These are phyloP conservation scores for Parascotia fuliginaria DNA, from an alignment of 2,888 invertebrate species.

Conservation along the genomic window DNA sequence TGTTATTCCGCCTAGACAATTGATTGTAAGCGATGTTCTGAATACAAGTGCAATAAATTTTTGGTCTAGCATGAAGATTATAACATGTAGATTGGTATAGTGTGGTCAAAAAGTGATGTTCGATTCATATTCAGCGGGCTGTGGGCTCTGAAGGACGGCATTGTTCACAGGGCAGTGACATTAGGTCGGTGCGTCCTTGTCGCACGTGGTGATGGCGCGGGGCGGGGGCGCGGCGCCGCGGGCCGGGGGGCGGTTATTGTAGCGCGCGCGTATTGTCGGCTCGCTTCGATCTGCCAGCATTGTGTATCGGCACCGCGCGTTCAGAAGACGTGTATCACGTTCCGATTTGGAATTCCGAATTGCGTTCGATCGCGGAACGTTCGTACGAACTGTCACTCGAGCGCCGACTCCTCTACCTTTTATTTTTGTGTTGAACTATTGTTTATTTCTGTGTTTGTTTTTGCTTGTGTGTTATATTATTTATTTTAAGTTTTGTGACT, in stretches of 20 bases:
- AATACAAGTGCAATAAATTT: slow-evolving; percentile 57
- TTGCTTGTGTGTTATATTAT: slow-evolving; percentile 33
- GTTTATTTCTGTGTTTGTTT: slow-evolving; percentile 58
- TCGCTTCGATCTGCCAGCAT: slow-evolving; percentile 84
- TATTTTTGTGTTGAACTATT: slow-evolving; percentile 65
- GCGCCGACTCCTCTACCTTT: slow-evolving; percentile 55
- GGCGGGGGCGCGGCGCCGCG: slow-evolving; percentile 70
- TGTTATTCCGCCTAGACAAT: slow-evolving; percentile 83
- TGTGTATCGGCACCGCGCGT: slow-evolving; percentile 77
- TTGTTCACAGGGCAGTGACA: slow-evolving; percentile 85
- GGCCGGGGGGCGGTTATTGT: slow-evolving; percentile 82
- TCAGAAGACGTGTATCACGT: slow-evolving; percentile 68
- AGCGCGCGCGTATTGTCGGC: slow-evolving; percentile 85
- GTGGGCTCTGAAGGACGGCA: slow-evolving; percentile 71
- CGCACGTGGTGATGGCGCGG: slow-evolving; percentile 68
- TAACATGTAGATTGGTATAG: slow-evolving; percentile 12
- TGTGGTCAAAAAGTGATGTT: slow-evolving; percentile 43
- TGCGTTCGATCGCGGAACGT: slow-evolving; percentile 68
- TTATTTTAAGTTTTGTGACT: slow-evolving; percentile 59
- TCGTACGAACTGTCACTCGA: slow-evolving; percentile 58
- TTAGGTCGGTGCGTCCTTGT: slow-evolving; percentile 84
- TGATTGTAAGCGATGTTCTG: slow-evolving; percentile 68
- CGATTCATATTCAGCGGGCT: slow-evolving; percentile 55
- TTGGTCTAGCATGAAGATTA: slow-evolving; percentile 22
- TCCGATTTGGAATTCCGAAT: slow-evolving; percentile 52